Conservation (phyloP, 2,888 invertebrate genomes). For the Chorisops tibialis region DNA sequence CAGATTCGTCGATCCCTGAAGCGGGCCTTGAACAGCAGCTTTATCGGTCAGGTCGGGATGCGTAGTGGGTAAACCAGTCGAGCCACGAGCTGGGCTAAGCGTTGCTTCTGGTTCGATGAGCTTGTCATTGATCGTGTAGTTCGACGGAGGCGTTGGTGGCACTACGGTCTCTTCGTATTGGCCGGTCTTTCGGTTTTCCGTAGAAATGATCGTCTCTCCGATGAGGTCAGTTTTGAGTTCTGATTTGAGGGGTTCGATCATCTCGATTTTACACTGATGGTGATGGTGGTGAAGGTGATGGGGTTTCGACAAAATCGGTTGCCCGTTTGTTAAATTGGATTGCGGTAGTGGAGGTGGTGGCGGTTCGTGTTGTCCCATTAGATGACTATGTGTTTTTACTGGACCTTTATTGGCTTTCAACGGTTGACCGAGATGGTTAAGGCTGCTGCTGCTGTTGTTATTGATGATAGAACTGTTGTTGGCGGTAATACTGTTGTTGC, state of each 20-base stretch:
- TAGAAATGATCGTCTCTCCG: constrained; percentile 37
- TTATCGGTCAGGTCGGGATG: constrained; percentile 55
- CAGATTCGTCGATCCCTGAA: neutral
- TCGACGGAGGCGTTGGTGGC: constrained; percentile 43
- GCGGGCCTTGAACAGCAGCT: neutral
- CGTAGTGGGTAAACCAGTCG: constrained; percentile 61
- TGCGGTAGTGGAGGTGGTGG: constrained; percentile 26
- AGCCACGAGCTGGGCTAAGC: constrained; percentile 65
- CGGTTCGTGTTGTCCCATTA: constrained; percentile 35
- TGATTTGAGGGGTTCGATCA: constrained; percentile 42
- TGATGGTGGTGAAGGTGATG: constrained; percentile 36
- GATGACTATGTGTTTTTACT: constrained; percentile 35
- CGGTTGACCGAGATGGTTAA: constrained; percentile 35
- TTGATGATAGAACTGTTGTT: constrained; percentile 35
- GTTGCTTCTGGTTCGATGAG: constrained; percentile 40
- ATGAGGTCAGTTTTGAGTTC: constrained; percentile 46
- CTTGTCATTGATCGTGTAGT: constrained; percentile 34
- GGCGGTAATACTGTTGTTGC: constrained; percentile 32
- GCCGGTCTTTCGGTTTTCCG: constrained; percentile 34
- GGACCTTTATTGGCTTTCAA: constrained; percentile 51
- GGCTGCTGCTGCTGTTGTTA: constrained; percentile 39
- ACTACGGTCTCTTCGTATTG: constrained; percentile 50
- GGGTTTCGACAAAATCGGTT: constrained; percentile 9
- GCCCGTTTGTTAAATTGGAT: neutral
- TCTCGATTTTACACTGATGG: constrained; percentile 36